Conservation (phyloP, 2,113 vertebrate species). For the cat (Felis catus) region DNA sequence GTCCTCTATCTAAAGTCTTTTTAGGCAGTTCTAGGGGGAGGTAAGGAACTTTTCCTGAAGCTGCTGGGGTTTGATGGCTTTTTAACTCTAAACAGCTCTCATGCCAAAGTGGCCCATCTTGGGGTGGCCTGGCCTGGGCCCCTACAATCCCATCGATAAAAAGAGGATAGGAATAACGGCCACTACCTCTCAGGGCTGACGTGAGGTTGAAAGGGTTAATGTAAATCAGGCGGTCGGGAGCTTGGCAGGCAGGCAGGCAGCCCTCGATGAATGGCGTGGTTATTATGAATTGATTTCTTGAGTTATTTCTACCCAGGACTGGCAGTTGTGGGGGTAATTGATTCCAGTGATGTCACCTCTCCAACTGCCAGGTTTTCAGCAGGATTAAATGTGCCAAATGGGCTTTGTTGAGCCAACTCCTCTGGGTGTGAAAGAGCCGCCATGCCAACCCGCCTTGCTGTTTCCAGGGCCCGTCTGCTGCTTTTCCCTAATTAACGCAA, state of each 20-base stretch:
- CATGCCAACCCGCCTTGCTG: constrained; percentile 4
- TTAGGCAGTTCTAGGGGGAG: neutral
- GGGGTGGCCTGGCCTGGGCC: neutral
- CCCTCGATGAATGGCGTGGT: neutral
- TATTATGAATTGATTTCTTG: neutral
- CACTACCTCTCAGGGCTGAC: neutral
- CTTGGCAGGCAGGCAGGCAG: neutral
- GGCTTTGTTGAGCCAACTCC: constrained; percentile 54
- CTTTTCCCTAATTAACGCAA: neutral
- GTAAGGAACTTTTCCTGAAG: neutral
- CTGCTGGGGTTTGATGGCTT: neutral
- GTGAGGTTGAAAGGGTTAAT: neutral
- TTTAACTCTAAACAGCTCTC: neutral
- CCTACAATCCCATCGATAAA: neutral
- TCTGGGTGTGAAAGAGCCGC: neutral
- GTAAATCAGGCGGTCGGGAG: neutral
- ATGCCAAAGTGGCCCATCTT: neutral
- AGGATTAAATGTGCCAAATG: constrained; percentile 33
- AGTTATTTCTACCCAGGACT: constrained; percentile 49
- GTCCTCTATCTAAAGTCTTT: neutral
- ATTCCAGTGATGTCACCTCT: constrained; percentile 3
- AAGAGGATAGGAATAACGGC: rapidly evolving
- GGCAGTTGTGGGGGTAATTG: neutral
- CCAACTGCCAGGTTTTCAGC: constrained; percentile 47
- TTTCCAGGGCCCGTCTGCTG: neutral